These are phyloP conservation scores for Odobenus rosmarus DNA, from an alignment of 2,113 vertebrate species.

Conservation along the genomic window DNA sequence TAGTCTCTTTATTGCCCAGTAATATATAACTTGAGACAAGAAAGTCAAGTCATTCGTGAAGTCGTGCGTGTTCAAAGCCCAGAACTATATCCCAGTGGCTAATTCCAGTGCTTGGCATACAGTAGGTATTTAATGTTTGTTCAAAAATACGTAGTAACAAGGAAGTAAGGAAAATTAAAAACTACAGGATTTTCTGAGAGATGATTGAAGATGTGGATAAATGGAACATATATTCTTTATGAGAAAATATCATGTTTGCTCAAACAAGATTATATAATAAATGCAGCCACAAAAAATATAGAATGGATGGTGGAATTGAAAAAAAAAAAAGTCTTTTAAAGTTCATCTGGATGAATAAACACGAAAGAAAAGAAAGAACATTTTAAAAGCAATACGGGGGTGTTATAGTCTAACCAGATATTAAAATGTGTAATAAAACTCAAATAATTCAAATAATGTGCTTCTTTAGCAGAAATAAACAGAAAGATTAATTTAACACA, in stretches of 20 bases:
- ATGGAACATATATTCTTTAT: not conserved
- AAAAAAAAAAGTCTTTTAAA: not conserved
- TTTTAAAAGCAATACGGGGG: not conserved
- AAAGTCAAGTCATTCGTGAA: not conserved
- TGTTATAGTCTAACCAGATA: not conserved
- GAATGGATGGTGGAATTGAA: not conserved
- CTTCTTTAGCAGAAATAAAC: not conserved
- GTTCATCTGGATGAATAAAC: not conserved
- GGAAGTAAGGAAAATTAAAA: not conserved
- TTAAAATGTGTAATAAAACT: slow-evolving; percentile 16
- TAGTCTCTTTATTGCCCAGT: no score
- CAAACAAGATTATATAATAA: not conserved
- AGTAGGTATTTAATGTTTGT: not conserved
- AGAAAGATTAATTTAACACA: not conserved
- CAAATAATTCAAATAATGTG: slow-evolving; percentile 3
- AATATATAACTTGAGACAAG: not conserved
- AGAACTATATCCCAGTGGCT: no score
- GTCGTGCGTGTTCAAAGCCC: not conserved
- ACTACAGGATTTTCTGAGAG: not conserved
- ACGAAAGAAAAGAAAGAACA: not conserved
- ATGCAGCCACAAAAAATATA: not conserved
- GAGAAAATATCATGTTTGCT: not conserved
- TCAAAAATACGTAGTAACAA: not conserved
- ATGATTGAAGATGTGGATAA: not conserved
- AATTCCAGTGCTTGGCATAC: not conserved